phyloP scores from a whole-genome alignment of 2,888 invertebrate species.

The Eueremaeus valkanovi region DNA sequence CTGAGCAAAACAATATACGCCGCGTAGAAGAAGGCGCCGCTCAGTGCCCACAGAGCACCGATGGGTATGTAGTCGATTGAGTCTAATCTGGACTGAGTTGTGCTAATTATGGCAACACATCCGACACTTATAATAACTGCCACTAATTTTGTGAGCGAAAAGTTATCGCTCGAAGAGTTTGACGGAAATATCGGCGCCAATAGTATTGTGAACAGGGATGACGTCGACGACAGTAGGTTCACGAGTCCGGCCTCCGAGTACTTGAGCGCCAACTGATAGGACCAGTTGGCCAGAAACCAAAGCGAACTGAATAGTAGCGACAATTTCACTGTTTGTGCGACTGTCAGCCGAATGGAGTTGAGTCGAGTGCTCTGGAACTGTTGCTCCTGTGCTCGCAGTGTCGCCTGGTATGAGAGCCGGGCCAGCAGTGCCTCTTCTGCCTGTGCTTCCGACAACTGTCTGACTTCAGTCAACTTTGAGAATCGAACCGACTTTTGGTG shows the following conservation, averaged over 20 bases:
- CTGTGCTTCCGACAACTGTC: constrained; percentile 56
- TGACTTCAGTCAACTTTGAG: constrained; percentile 68
- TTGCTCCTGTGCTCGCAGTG: constrained; percentile 73
- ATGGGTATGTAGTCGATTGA: constrained; percentile 59
- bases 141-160: constrained; percentile 77
- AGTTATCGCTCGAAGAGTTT: constrained; percentile 66
- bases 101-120: constrained; percentile 33
- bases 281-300: constrained; percentile 93
- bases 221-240: constrained; percentile 79
- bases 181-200: constrained; percentile 83
- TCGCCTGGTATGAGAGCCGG: constrained; percentile 88
- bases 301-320: constrained; percentile 79
- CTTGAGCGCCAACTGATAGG: constrained; percentile 80
- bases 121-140: constrained; percentile 59
- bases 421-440: constrained; percentile 90
- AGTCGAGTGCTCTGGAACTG: constrained; percentile 56
- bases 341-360: constrained; percentile 67
- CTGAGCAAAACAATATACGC: constrained; percentile 80
- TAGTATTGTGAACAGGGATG: constrained; percentile 81
- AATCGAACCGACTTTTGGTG: constrained; percentile 68
- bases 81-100: background rate
- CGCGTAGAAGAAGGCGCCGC: constrained; percentile 85
- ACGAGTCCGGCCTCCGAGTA: constrained; percentile 80
- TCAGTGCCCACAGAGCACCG: constrained; percentile 73
- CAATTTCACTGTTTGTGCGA: constrained; percentile 71